Percentiles rank a stretch among this genome's conserved stretches.
These are phyloP conservation scores for Variabilichromis moorii DNA, from an alignment of 2,113 vertebrate species.

Conservation along the genomic window DNA sequence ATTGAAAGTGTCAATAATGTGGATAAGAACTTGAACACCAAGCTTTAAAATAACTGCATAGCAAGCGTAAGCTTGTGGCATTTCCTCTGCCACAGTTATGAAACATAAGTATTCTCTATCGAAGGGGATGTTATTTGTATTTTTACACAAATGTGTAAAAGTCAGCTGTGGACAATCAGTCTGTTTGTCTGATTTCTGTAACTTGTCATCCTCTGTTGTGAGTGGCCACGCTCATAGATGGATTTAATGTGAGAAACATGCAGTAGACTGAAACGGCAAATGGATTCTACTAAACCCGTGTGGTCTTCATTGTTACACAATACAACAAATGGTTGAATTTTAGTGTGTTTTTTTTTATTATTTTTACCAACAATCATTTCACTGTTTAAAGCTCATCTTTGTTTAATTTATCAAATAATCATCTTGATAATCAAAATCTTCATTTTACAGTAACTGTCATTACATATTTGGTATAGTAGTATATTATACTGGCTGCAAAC, in stretches of 20 bases:
- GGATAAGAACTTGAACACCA: not conserved
- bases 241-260: not conserved
- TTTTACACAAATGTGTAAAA: not conserved
- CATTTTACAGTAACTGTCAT: not conserved
- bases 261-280: not conserved
- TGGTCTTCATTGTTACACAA: not conserved
- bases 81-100: not conserved
- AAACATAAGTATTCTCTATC: not conserved
- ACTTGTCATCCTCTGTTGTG: not conserved
- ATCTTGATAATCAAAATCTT: not conserved
- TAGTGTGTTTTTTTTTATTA: not conserved
- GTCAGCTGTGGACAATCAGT: slow-evolving; percentile 10
- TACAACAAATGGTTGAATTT: not conserved
- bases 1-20: not conserved
- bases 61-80: not conserved
- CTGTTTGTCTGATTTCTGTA: not conserved
- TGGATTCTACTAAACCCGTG: not conserved
- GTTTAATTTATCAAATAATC: slow-evolving; percentile 5
- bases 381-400: not conserved
- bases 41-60: not conserved
- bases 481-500: not conserved
- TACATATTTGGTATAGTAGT: not conserved
- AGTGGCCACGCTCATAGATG: not conserved
- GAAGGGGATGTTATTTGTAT: not conserved
- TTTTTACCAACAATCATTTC: not conserved